Conservation (phyloP, 2,888 invertebrate species). For the Trichogramma evanescens region DNA sequence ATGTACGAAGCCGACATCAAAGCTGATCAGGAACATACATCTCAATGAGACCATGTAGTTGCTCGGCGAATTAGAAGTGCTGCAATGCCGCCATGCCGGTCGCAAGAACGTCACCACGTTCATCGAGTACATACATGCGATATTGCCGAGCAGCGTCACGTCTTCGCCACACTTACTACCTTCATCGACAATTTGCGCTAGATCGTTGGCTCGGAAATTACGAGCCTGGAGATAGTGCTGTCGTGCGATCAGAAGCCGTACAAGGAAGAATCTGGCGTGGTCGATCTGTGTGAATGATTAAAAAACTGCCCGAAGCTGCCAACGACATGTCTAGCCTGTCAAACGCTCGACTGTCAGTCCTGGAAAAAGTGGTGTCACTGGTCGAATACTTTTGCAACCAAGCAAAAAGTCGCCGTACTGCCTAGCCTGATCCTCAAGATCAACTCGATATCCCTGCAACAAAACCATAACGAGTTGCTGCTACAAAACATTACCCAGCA, state of each 20-base stretch:
- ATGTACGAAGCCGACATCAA: constrained; percentile 86
- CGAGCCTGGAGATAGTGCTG: constrained; percentile 88
- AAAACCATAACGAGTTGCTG: constrained; percentile 88
- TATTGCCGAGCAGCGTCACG: constrained; percentile 78
- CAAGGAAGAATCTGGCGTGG: constrained; percentile 79
- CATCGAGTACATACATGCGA: constrained; percentile 86
- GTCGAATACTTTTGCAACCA: constrained; percentile 93
- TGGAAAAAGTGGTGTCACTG: constrained; percentile 91
- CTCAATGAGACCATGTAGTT: constrained; percentile 89
- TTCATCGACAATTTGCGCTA: constrained; percentile 78
- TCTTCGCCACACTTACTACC: constrained; percentile 83
- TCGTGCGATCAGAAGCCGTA: constrained; percentile 60
- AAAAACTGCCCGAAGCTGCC: constrained; percentile 83
- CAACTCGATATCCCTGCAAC: constrained; percentile 88
- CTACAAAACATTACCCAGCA: constrained; percentile 89
- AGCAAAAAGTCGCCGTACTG: constrained; percentile 80
- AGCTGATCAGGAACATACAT: constrained; percentile 91
- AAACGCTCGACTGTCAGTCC: constrained; percentile 78
- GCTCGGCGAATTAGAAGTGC: constrained; percentile 85
- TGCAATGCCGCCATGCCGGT: constrained; percentile 83
- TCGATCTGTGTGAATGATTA: constrained; percentile 90
- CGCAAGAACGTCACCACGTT: constrained; percentile 76
- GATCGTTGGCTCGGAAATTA: constrained; percentile 94
- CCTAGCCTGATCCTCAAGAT: constrained; percentile 87
- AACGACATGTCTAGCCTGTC: constrained; percentile 84